Evolutionary conservation across 2,797 vertebrate genomes (phyloP).

Genomic region (Gymnocypris eckloni): DNA sequence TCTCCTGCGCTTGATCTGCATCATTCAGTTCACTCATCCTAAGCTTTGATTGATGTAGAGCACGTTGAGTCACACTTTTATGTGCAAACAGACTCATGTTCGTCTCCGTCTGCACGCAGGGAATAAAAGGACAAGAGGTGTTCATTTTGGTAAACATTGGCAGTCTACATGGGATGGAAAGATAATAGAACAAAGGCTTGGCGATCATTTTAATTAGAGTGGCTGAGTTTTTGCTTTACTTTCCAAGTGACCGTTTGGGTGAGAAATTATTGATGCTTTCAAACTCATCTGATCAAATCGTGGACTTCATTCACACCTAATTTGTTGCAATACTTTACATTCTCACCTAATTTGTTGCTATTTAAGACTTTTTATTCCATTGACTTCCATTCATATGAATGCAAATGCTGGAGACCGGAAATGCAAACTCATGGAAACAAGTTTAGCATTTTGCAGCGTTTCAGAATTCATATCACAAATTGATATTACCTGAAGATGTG

Average conservation of each 20-base stretch:
- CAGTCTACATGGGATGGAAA: constrained; percentile 16
- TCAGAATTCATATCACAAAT: not conserved
- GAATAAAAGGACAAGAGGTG: constrained; percentile 35
- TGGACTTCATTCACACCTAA: constrained; percentile 1
- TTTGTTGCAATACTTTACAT: too few relatives aligned
- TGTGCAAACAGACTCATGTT: constrained; percentile 38
- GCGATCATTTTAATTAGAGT: constrained; percentile 32
- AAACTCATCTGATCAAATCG: constrained; percentile 13
- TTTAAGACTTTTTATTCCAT: not conserved
- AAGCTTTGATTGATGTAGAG: constrained; percentile 42
- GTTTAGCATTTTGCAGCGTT: not conserved
- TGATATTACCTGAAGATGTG: not conserved
- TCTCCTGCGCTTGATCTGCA: constrained; percentile 27
- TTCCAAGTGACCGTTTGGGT: not conserved
- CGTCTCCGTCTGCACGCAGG: not conserved
- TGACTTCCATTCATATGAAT: not conserved
- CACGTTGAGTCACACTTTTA: constrained; percentile 41
- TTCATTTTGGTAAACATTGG: constrained; percentile 36
- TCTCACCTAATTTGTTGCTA: not conserved
- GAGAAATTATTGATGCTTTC: constrained; percentile 24
- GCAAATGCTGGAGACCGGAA: not conserved
- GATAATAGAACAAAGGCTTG: constrained; percentile 46
- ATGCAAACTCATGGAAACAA: not conserved
- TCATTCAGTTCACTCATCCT: constrained; percentile 29
- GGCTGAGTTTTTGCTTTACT: constrained; percentile 3